These are phyloP conservation scores for Meleagris gallopavo DNA, from an alignment of 2,113 vertebrate genomes.

Conservation along the genomic window DNA sequence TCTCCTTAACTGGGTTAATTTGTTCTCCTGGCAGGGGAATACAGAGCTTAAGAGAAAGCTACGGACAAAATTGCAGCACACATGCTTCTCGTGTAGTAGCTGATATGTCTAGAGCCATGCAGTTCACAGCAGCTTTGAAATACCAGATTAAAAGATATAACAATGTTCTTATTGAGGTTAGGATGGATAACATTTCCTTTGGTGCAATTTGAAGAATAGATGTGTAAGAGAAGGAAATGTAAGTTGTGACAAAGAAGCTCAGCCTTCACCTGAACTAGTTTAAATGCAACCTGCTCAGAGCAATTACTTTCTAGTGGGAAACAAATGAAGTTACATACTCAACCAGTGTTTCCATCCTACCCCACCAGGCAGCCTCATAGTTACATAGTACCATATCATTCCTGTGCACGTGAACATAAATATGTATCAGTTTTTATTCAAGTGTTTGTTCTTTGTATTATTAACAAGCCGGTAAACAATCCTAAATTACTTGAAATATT, in stretches of 20 bases:
- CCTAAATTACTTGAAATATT: background rate
- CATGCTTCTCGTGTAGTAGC: background rate
- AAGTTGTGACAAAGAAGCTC: background rate
- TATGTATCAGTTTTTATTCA: background rate
- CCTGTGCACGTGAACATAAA: background rate
- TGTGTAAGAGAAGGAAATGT: background rate
- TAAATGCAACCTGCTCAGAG: background rate
- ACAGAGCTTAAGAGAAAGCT: slow-evolving; percentile 14
- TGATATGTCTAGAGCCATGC: background rate
- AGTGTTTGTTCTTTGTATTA: background rate
- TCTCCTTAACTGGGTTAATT: slow-evolving; percentile 35
- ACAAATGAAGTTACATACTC: background rate
- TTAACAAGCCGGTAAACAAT: background rate
- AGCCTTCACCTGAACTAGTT: background rate
- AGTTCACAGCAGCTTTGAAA: slow-evolving; percentile 20
- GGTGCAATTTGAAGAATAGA: slow-evolving; percentile 5
- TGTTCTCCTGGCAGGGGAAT: background rate
- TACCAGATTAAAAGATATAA: slow-evolving; percentile 1
- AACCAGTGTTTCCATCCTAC: background rate
- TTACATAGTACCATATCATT: too few relatives aligned
- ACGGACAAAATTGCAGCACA: background rate
- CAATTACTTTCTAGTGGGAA: slow-evolving; percentile 10
- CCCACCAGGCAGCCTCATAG: background rate
- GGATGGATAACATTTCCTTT: slow-evolving; percentile 29
- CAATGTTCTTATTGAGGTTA: background rate